These are phyloP conservation scores for Thalassoma bifasciatum DNA, from an alignment of 2,113 vertebrate species.

Conservation along the genomic window DNA sequence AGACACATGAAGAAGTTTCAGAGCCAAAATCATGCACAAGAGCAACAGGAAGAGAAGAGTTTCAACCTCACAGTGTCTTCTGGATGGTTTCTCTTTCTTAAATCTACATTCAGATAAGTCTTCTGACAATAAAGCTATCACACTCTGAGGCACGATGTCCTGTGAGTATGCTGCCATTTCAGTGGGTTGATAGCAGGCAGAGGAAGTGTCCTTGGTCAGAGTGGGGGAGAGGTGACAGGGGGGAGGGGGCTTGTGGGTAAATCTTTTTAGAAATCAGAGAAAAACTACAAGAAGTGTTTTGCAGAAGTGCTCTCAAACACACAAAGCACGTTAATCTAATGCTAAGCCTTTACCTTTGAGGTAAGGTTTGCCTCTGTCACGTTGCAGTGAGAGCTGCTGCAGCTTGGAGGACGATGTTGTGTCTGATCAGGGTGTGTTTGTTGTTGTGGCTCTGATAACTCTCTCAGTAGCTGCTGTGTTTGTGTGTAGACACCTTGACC, in stretches of 20 bases:
- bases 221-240: conserved; percentile 53
- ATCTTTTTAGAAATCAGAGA: no score
- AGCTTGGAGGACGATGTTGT: not conserved
- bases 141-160: conserved; percentile 54
- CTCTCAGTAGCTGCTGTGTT: conserved; percentile 3
- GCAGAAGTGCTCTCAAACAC: no score
- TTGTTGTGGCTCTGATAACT: conserved; percentile 30
- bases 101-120: conserved; percentile 51
- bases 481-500: conserved; percentile 19
- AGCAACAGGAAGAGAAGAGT: no score
- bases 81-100: not conserved
- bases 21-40: no score
- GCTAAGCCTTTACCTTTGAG: not conserved
- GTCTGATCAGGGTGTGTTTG: conserved; percentile 2
- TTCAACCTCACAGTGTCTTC: not conserved
- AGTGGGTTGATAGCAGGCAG: conserved; percentile 58
- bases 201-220: conserved; percentile 63
- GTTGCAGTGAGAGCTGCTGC: no score
- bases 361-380: no score
- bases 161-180: conserved; percentile 26
- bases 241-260: conserved; percentile 54
- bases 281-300: no score
- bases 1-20: not conserved
- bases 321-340: no score
- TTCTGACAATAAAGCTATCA: conserved; percentile 58